Conservation (phyloP, 2,113 vertebrate genomes). For the Aplodontia rufa region DNA sequence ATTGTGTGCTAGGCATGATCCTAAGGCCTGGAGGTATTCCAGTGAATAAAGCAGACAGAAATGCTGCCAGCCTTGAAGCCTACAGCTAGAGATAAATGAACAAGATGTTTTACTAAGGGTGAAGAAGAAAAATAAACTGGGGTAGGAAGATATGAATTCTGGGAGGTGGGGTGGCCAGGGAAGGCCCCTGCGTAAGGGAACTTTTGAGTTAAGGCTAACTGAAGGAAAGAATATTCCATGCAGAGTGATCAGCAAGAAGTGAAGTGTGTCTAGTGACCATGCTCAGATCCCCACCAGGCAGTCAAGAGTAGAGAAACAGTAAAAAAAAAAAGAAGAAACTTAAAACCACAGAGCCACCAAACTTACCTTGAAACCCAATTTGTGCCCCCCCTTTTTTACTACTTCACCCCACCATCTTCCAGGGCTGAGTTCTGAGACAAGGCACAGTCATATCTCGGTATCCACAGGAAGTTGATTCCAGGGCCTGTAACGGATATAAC, state of each 20-base stretch:
- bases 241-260: neutral
- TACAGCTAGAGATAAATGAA: neutral
- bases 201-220: neutral
- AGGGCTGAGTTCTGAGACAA: neutral
- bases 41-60: neutral
- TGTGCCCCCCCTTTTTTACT: constrained; percentile 20
- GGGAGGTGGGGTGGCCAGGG: neutral
- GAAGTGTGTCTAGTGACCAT: neutral
- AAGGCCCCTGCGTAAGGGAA: neutral
- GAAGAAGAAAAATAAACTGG: neutral
- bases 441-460: neutral
- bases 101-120: neutral
- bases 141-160: neutral
- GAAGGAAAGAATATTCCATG: constrained; percentile 37
- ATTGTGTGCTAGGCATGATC: neutral
- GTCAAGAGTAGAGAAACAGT: constrained; percentile 6
- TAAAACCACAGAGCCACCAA: constrained; percentile 35
- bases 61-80: neutral
- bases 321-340: constrained; percentile 51
- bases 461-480: neutral
- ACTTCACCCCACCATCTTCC: constrained; percentile 13
- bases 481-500: neutral
- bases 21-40: neutral
- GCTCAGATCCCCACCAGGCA: neutral
- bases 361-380: neutral